Base-by-base conservation (phyloP, 2,888 invertebrate genomes). In the Andrena praecox region DNA sequence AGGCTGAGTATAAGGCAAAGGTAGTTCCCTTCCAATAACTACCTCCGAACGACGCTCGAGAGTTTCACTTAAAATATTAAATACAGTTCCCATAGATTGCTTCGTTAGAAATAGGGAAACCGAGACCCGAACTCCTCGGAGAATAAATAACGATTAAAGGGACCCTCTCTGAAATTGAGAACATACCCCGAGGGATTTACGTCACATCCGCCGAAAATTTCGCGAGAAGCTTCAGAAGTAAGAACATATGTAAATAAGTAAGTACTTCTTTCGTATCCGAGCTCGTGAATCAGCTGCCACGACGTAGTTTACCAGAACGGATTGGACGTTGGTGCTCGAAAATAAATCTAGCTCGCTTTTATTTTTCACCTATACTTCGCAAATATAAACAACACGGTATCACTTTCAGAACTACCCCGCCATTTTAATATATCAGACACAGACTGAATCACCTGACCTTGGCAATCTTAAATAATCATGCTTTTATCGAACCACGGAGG, bases 211-310 rank as follows among this genome's bases (percentile, higher is more conserved):
- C 2, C 10, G n/a, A 20, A 29, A 10, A 7, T 69, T 63, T 48
- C 33, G n/a, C 12, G 20, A 6, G 16, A 10, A 31, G 24, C 52
- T 42, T 56, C 20, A 16, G 6, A 56, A 10, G 16, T 0, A 24
- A 16, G 10, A 56, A 24, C 50, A 24, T 33, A 31, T 33, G n/a
- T 75, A 66, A 64, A 70, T 66, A 70, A 79, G 60, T 64, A 27
- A 7, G 8, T 12, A 27, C n/a, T 48, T 29, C 48, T 59, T 60
- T 35, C 66, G 20, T 50, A 66, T 29, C 20, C 12, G 16, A 66
- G n/a, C 27, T 2, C 12, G n/a, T 67, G 42, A 62, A 52, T 77
- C 42, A 42, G 7, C 2, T 1, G 6, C 4, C 4, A 10, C 24
- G 6, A 10, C 5, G 1, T 48, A 5, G 42, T 4, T 42, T 31